phyloP scores from a whole-genome alignment of 2,888 invertebrate genomes.

The Luffia ferchaultella region DNA sequence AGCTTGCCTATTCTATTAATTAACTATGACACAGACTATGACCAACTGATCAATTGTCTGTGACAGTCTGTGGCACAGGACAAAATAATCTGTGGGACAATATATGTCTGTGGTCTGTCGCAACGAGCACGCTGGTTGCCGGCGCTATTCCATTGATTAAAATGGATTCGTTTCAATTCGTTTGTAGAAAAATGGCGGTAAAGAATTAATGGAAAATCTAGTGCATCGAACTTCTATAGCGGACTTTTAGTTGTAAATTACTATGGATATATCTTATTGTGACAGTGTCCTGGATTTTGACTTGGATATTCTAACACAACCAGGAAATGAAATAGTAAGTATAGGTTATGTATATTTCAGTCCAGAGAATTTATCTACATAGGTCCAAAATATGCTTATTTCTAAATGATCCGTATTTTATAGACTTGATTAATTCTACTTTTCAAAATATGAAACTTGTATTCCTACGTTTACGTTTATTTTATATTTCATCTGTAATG shows the following conservation, averaged over 20 bases:
- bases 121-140: no score
- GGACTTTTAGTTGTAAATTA: slow-evolving; percentile 2
- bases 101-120: no score
- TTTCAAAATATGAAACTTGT: not conserved
- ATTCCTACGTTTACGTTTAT: not conserved
- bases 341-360: slow-evolving; percentile 22
- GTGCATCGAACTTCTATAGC: no score
- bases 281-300: slow-evolving; percentile 35
- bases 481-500: not conserved
- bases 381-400: no score
- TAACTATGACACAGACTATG: no score
- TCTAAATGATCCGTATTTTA: slow-evolving; percentile 12
- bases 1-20: no score
- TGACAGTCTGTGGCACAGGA: no score
- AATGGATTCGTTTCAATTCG: no score
- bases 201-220: not conserved
- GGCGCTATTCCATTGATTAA: no score
- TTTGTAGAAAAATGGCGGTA: not conserved
- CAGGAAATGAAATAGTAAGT: slow-evolving; percentile 28
- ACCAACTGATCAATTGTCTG: no score
- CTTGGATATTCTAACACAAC: slow-evolving; percentile 30
- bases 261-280: slow-evolving; percentile 23
- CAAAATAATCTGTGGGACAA: no score
- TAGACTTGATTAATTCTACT: slow-evolving; percentile 14
- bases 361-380: no score